Conservation (phyloP, 2,797 vertebrate genomes). For the Remorina albescens region DNA sequence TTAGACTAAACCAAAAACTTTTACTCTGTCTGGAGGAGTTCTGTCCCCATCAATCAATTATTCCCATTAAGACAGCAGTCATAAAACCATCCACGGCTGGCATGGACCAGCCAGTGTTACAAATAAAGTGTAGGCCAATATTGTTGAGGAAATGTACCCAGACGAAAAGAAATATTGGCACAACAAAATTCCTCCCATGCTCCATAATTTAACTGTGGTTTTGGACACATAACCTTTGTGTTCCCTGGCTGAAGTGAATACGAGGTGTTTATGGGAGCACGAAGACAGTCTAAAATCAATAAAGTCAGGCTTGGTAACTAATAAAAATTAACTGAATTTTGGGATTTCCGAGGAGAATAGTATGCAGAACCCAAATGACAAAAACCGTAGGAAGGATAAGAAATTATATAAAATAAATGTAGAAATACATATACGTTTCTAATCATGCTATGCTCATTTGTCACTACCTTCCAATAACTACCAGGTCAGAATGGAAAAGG, state of each 20-base stretch:
- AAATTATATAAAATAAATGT: background rate
- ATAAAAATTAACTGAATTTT: constrained; percentile 12
- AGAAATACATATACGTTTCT: background rate
- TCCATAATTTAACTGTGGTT: constrained; percentile 38
- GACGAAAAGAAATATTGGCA: constrained; percentile 7
- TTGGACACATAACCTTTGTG: constrained; percentile 15
- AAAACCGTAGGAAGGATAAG: background rate
- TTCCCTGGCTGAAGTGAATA: constrained; percentile 14
- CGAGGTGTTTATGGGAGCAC: constrained; percentile 12
- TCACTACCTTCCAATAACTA: background rate
- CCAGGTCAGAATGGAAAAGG: too few relatives aligned
- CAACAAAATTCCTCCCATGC: constrained; percentile 8
- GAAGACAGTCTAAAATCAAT: constrained; percentile 8
- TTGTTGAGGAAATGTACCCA: constrained; percentile 9
- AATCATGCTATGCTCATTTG: background rate
- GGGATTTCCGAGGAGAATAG: background rate
- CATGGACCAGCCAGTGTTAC: constrained; percentile 7
- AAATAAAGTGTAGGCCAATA: constrained; percentile 24
- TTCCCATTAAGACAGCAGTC: constrained; percentile 18
- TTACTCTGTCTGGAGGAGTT: constrained; percentile 16
- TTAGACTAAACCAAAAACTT: constrained; percentile 37
- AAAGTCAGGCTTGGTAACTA: background rate
- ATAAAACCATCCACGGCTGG: constrained; percentile 33
- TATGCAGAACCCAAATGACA: background rate
- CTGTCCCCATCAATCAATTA: constrained; percentile 15